phyloP scores from a whole-genome alignment of 2,888 invertebrate genomes.

The Drosophila setosimentum region DNA sequence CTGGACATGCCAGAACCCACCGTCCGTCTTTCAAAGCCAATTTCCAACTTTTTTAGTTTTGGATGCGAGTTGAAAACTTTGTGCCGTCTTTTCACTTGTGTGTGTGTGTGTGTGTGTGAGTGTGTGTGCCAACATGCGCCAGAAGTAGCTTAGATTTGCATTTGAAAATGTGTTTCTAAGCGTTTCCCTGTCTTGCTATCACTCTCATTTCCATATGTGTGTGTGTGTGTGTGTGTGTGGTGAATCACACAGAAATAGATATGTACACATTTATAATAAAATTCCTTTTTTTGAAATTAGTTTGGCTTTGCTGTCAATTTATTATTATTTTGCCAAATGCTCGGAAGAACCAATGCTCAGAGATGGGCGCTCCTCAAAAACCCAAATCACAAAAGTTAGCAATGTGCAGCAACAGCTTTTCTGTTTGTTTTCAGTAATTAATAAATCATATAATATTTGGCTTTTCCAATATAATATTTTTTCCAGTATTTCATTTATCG shows the following conservation, averaged over 20 bases:
- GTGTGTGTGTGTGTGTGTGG: too few species aligned
- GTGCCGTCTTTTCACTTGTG: constrained; percentile 50
- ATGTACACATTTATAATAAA: constrained; percentile 49
- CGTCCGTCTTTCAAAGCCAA: constrained; percentile 45
- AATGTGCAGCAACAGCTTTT: neutral
- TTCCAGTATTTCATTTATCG: neutral
- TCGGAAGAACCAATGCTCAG: neutral
- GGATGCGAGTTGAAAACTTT: constrained; percentile 61
- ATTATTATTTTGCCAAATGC: constrained; percentile 7
- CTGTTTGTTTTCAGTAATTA: neutral
- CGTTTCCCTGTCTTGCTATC: constrained; percentile 15
- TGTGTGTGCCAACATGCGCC: constrained; percentile 35
- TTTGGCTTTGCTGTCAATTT: constrained; percentile 64
- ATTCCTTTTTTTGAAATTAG: constrained; percentile 78
- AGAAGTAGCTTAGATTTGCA: constrained; percentile 75
- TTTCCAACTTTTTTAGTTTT: constrained; percentile 66
- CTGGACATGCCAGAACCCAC: neutral
- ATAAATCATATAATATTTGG: neutral
- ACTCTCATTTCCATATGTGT: constrained; percentile 7
- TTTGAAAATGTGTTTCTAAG: constrained; percentile 68
- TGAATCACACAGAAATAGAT: constrained; percentile 37
- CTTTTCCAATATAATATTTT: neutral
- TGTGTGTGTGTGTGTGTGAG: constrained; percentile 15
- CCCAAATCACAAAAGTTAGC: neutral
- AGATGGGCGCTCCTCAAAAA: constrained; percentile 2